Evolutionary conservation across 2,113 vertebrate species (phyloP), one percentile per base, ranked within the genome.

Genomic region (Thalassarche chlororhynchos): DNA sequence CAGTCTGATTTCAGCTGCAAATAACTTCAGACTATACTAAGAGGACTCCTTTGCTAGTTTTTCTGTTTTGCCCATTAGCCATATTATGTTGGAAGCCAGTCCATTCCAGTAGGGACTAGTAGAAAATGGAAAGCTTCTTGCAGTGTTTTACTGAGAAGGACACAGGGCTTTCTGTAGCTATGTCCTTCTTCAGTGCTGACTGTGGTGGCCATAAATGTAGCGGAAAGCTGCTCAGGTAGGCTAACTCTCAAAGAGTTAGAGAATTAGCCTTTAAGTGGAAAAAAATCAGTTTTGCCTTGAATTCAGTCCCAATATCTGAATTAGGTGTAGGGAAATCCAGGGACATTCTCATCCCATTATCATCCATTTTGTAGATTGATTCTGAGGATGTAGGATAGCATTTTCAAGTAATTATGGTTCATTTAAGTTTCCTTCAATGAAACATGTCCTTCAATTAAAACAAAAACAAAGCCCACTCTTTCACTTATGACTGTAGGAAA

Each of bases 401-500:
- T 89, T 94, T 90, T 75, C 47, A 79, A 69, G 44, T 25, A 60
- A 60, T 68, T 66, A 12, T 7, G 2, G 19, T 49, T 89, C 29
- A 46, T 64, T 70, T 54, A 51, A 29, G 4, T 74, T 52, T 84
- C 75, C 57, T 79, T 68, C 38, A 71, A 5, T 40, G 14, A 71
- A 87, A 17, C 13, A 6, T 14, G 10, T 64, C 75, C 28, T 90
- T 81, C 36, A 75, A 64, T 89, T 66, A 55, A 75, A 92, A 16
- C 6, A 23, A 57, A 81, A 65, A 2, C 5, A 58, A 74, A 78
- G 14, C 26, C 49, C 8, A 17, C 26, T 64, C 44, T 51, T 85
- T 61, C 40, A 64, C 9, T 74, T 80, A 17, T 0, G 0, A 55
- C 36, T 19, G 16, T n/a, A 71, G 23, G 21, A 1, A 3, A 66